Percentiles rank a stretch among this genome's conserved stretches.
phyloP scores from a whole-genome alignment of 2,888 invertebrate species.

The Cheilosia vernalis region DNA sequence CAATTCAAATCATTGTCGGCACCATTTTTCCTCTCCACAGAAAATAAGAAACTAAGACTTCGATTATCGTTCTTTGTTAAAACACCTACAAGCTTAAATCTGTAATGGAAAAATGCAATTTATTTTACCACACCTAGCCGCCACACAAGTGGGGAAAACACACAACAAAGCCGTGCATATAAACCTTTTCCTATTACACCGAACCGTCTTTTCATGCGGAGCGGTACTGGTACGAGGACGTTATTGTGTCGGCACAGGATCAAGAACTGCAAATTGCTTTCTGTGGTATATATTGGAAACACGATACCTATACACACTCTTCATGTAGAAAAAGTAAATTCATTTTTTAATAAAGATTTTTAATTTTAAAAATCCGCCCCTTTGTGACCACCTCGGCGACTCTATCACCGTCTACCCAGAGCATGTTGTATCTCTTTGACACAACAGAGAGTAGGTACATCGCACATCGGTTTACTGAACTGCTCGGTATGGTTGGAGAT shows the following conservation, averaged over 20 bases:
- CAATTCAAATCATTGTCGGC: no score
- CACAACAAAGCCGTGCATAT: slow-evolving; percentile 5
- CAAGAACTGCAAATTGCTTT: slow-evolving; percentile 42
- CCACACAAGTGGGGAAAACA: neutral
- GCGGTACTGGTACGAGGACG: neutral
- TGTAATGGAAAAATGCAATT: neutral
- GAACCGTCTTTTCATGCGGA: neutral
- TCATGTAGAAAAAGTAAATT: slow-evolving; percentile 1
- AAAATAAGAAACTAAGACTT: neutral
- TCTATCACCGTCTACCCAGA: slow-evolving; percentile 28
- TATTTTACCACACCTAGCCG: neutral
- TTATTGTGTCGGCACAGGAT: slow-evolving; percentile 5
- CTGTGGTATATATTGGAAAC: slow-evolving; percentile 11
- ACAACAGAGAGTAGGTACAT: neutral
- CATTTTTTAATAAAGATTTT: slow-evolving; percentile 46
- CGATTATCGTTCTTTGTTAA: neutral
- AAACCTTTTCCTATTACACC: neutral
- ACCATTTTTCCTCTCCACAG: neutral
- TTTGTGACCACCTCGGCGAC: slow-evolving; percentile 13
- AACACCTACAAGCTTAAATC: neutral
- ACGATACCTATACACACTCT: neutral
- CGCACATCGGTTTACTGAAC: slow-evolving; percentile 2
- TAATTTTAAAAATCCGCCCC: slow-evolving; percentile 38
- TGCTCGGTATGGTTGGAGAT: slow-evolving; percentile 9
- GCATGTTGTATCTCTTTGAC: slow-evolving; percentile 16